phyloP scores from a whole-genome alignment of 2,797 vertebrate genomes.

The Eupleurogrammus muticus region DNA sequence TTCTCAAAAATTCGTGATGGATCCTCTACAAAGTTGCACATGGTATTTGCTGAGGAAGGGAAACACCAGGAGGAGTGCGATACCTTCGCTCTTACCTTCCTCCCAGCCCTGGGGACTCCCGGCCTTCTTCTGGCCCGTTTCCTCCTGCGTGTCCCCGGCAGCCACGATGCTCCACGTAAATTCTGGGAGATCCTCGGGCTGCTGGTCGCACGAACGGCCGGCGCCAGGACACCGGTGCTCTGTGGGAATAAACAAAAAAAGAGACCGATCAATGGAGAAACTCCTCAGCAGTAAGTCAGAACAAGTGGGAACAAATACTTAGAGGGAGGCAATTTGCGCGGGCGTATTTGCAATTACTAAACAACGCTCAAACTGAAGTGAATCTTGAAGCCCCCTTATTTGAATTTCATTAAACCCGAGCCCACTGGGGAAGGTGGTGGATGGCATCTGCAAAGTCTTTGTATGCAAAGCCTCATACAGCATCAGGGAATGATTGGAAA shows the following conservation, averaged over 20 bases:
- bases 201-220: constrained; percentile 69
- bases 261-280: neutral
- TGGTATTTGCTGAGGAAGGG: constrained; percentile 45
- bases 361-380: neutral
- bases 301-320: neutral
- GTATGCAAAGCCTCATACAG: neutral
- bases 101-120: constrained; percentile 83
- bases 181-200: constrained; percentile 63
- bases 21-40: constrained; percentile 1
- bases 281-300: neutral
- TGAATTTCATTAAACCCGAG: constrained; percentile 23
- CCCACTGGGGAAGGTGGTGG: constrained; percentile 7
- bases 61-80: constrained; percentile 61
- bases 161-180: constrained; percentile 85
- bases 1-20: neutral
- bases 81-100: constrained; percentile 86
- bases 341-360: neutral
- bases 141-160: constrained; percentile 66
- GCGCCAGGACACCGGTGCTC: constrained; percentile 68
- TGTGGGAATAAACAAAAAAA: constrained; percentile 39
- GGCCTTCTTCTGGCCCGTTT: constrained; percentile 65
- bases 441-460: constrained; percentile 19
- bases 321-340: neutral
- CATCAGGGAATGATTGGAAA: constrained; percentile 22
- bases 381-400: neutral